A percentile compares a stretch with the other conserved stretches of the same genome.
phyloP scores from a whole-genome alignment of 1,140 invertebrate species.

The Danaus melanippus region DNA sequence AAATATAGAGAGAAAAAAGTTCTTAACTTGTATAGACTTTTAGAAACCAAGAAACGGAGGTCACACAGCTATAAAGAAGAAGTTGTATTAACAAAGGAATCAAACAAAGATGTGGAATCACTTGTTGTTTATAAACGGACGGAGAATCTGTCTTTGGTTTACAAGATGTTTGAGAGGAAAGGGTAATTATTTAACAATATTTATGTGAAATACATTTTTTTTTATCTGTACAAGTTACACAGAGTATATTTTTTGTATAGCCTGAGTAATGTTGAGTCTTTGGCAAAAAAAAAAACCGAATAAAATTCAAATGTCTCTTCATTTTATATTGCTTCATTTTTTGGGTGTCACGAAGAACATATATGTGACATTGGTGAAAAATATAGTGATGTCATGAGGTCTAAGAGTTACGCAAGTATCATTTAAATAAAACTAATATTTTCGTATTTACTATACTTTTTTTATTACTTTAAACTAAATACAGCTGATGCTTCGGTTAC shows the following conservation, averaged over 20 bases:
- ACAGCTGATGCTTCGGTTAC: too few relatives aligned
- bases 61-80: slow-evolving; percentile 24
- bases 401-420: not conserved
- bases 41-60: slow-evolving; percentile 12
- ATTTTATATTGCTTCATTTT: too few relatives aligned
- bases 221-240: not conserved
- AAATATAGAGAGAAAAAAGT: slow-evolving; percentile 52
- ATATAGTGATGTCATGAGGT: not conserved
- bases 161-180: slow-evolving; percentile 36
- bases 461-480: not conserved
- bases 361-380: not conserved
- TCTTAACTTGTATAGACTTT: slow-evolving; percentile 23
- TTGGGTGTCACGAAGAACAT: too few relatives aligned
- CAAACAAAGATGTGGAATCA: slow-evolving; percentile 33
- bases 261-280: too few relatives aligned
- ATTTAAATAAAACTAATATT: too few relatives aligned
- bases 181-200: slow-evolving; percentile 10
- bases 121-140: slow-evolving; percentile 45
- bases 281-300: too few relatives aligned
- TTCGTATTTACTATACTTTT: not conserved
- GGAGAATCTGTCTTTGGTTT: slow-evolving; percentile 33
- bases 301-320: too few relatives aligned
- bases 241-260: not conserved
- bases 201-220: not conserved
- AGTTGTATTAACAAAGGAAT: slow-evolving; percentile 45